These are phyloP conservation scores for Venustaconcha ellipsiformis DNA, from an alignment of 1,140 invertebrate genomes.

Conservation along the genomic window DNA sequence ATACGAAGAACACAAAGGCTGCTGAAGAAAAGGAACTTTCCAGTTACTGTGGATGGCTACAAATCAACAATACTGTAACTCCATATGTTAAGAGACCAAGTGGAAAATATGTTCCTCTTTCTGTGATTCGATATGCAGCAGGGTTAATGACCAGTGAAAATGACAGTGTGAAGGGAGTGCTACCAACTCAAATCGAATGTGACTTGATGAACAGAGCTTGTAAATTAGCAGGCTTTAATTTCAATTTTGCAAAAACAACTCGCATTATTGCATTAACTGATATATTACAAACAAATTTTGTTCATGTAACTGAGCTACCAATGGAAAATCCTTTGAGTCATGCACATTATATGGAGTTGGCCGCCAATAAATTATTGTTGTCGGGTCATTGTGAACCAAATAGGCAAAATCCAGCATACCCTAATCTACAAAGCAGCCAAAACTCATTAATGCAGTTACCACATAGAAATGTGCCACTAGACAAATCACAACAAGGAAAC, in stretches of 20 bases:
- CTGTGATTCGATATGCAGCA: constrained; percentile 71
- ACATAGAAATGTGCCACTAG: too few species aligned
- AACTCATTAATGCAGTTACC: too few species aligned
- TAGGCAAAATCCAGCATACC: too few species aligned
- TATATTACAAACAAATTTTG: constrained; percentile 46
- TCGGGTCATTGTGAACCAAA: too few species aligned
- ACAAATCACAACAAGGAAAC: too few species aligned
- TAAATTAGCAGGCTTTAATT: constrained; percentile 60
- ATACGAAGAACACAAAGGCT: not conserved
- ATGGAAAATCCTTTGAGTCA: constrained; percentile 61
- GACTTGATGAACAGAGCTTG: constrained; percentile 60
- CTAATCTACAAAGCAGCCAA: too few species aligned
- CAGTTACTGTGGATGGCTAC: constrained; percentile 79
- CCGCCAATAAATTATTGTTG: constrained; percentile 4
- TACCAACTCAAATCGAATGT: constrained; percentile 55
- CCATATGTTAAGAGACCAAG: constrained; percentile 80
- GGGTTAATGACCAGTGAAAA: constrained; percentile 42
- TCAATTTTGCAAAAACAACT: constrained; percentile 53
- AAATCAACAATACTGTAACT: constrained; percentile 93
- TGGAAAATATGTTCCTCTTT: constrained; percentile 91
- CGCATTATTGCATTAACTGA: constrained; percentile 55
- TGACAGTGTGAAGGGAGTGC: constrained; percentile 42
- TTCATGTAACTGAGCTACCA: constrained; percentile 58
- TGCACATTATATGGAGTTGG: constrained; percentile 59
- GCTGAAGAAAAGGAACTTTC: constrained; percentile 19